phyloP scores from a whole-genome alignment of 2,797 vertebrate genomes.

The Chloroceryle inda region DNA sequence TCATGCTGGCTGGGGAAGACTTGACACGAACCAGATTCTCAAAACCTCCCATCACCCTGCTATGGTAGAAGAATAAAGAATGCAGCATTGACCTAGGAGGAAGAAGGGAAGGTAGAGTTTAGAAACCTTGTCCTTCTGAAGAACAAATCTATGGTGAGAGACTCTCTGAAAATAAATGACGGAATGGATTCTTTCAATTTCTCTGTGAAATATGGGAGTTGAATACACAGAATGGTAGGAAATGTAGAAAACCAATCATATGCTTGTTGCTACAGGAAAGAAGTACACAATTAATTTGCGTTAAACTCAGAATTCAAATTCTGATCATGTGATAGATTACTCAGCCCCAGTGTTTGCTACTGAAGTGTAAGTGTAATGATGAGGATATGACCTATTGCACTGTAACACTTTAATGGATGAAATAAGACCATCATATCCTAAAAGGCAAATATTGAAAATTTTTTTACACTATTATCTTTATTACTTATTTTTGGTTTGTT shows the following conservation, averaged over 20 bases:
- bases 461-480: constrained; percentile 44
- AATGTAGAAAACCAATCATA: neutral
- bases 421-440: constrained; percentile 19
- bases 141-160: neutral
- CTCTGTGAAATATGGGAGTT: neutral
- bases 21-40: neutral
- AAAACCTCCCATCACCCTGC: neutral
- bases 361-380: constrained; percentile 54
- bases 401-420: constrained; percentile 22
- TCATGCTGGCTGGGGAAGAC: neutral
- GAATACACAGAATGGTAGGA: neutral
- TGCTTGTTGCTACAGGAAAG: neutral
- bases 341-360: constrained; percentile 44
- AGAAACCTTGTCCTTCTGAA: neutral
- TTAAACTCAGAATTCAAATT: constrained; percentile 57
- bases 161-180: neutral
- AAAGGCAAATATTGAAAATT: constrained; percentile 54
- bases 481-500: constrained; percentile 50
- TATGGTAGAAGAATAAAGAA: neutral
- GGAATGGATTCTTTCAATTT: neutral
- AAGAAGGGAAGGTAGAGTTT: neutral
- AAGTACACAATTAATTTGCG: neutral
- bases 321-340: constrained; percentile 39
- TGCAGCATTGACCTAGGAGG: neutral
- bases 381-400: constrained; percentile 61